A percentile compares a stretch with the other conserved stretches of the same genome.
phyloP scores from a whole-genome alignment of 2,797 vertebrate species.

The Lepilemur septentrionalis region DNA sequence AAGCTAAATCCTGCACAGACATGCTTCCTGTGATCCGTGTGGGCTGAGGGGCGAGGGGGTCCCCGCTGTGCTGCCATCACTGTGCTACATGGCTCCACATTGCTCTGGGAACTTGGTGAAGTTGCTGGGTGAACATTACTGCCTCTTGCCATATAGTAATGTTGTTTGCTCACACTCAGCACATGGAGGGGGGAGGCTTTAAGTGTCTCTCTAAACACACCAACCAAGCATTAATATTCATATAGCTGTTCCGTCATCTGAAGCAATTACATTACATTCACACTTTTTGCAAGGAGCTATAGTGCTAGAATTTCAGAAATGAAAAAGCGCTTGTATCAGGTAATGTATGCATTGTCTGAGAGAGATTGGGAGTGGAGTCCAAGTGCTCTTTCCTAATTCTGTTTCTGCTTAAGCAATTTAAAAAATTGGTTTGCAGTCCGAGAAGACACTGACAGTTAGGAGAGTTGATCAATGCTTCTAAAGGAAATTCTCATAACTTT shows the following conservation, averaged over 20 bases:
- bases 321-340: not conserved
- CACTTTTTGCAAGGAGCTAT: not conserved
- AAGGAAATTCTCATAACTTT: not conserved
- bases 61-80: not conserved
- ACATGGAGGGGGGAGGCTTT: not conserved
- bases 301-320: not conserved
- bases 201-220: conserved; percentile 4
- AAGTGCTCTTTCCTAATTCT: not conserved
- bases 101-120: not conserved
- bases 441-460: not conserved
- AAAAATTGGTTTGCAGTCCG: conserved; percentile 7
- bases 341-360: not conserved
- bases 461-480: not conserved
- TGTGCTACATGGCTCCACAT: not conserved
- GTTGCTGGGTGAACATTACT: not conserved
- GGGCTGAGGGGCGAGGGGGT: not conserved
- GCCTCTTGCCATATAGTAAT: not conserved
- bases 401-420: conserved; percentile 33
- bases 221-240: not conserved
- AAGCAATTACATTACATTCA: not conserved
- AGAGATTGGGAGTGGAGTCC: not conserved
- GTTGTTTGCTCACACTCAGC: not conserved
- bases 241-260: not conserved
- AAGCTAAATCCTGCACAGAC: not conserved
- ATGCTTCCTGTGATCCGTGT: not conserved